Conservation (phyloP, 2,888 invertebrate genomes). For the Drosophila ochracea region DNA sequence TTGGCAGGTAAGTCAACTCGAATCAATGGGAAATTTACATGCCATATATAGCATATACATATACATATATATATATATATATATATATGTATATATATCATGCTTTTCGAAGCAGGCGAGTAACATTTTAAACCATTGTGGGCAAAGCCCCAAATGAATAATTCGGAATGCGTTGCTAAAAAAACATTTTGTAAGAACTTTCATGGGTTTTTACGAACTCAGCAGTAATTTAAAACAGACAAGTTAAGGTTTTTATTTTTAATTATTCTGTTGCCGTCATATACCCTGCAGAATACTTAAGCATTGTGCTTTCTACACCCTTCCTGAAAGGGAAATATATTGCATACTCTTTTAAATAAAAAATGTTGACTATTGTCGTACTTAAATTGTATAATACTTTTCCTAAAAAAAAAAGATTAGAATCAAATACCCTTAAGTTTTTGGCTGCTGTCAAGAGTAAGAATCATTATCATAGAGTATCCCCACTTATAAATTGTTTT, state of each 20-base stretch:
- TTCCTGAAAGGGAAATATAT: background rate
- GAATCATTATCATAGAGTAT: slow-evolving; percentile 7
- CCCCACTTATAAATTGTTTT: background rate
- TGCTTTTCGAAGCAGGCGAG: slow-evolving; percentile 47
- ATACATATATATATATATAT: background rate
- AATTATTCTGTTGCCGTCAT: slow-evolving; percentile 1
- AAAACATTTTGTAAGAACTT: slow-evolving; percentile 23
- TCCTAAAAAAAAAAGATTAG: background rate
- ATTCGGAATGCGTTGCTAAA: slow-evolving; percentile 28
- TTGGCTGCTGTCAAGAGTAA: background rate
- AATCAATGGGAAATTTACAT: slow-evolving; percentile 62
- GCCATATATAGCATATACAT: slow-evolving; percentile 7
- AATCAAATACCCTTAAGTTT: background rate
- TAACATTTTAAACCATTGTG: slow-evolving; percentile 39
- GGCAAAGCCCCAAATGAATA: slow-evolving; percentile 37
- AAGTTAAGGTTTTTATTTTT: slow-evolving; percentile 27
- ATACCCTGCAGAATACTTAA: background rate
- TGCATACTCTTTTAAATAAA: background rate
- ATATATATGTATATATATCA: background rate
- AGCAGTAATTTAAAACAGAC: slow-evolving; percentile 60
- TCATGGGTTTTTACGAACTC: slow-evolving; percentile 12
- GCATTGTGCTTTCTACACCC: background rate
- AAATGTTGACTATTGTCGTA: background rate
- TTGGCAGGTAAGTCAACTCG: slow-evolving; percentile 57
- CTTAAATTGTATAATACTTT: background rate